Conservation (phyloP, 2,797 vertebrate genomes). For the Ptychadena robeensis region DNA sequence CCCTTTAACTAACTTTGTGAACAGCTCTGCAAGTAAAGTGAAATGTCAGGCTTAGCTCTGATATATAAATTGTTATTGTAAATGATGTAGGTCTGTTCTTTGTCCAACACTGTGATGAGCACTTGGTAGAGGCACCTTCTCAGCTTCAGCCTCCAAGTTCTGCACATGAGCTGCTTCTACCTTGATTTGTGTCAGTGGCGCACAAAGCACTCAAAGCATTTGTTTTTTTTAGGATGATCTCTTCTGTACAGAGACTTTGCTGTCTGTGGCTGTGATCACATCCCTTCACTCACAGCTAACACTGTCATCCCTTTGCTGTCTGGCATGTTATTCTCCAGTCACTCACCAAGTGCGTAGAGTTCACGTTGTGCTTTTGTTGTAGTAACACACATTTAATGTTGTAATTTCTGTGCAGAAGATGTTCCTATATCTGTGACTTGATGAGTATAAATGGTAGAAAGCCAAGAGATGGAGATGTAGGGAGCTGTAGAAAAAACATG, state of each 20-base stretch:
- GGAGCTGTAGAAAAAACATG: not conserved
- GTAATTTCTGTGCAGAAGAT: not conserved
- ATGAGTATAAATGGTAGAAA: not conserved
- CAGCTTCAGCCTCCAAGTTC: not conserved
- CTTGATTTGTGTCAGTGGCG: not conserved
- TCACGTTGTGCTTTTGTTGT: constrained; percentile 13
- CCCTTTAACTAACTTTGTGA: not conserved
- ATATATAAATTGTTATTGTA: constrained; percentile 53
- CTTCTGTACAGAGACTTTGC: constrained; percentile 15
- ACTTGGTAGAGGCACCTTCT: constrained; percentile 14
- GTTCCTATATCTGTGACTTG: not conserved
- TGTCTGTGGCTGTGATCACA: constrained; percentile 13
- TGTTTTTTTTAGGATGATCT: constrained; percentile 21
- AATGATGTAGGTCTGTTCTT: constrained; percentile 46
- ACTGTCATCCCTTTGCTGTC: not conserved
- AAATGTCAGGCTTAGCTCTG: not conserved
- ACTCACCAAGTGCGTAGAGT: constrained; percentile 9
- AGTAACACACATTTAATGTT: constrained; percentile 32
- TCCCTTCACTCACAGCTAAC: constrained; percentile 24
- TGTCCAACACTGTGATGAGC: constrained; percentile 24
- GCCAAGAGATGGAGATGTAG: not conserved
- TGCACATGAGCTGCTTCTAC: constrained; percentile 3
- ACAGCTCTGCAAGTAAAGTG: not conserved
- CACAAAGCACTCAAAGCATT: not conserved
- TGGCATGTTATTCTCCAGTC: constrained; percentile 16